Percentiles rank a stretch among this genome's conserved stretches.
phyloP scores from a whole-genome alignment of 30 jellyfish, hydroid and myxozoan species.

The Catostylus mosaicus region DNA sequence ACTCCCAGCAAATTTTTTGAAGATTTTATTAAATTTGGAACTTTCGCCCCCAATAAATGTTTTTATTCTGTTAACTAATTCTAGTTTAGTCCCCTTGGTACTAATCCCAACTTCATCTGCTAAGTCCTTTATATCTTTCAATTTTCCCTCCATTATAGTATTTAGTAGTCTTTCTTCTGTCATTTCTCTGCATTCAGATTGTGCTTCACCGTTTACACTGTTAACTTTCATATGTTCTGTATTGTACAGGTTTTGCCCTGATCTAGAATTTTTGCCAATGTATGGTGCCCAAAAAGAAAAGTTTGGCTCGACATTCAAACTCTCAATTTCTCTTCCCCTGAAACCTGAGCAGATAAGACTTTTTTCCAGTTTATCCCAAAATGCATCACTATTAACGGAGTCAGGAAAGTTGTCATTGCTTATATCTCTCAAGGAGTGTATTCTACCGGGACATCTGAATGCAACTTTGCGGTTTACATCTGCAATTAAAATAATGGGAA shows the following conservation, averaged over 20 bases:
- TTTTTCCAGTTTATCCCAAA: too few species aligned
- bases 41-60: not conserved
- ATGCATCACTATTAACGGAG: too few species aligned
- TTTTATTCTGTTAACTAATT: slow-evolving; percentile 31
- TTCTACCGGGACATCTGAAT: too few species aligned
- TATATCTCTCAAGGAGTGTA: too few species aligned
- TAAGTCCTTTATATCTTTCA: slow-evolving; percentile 7
- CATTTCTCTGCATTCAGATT: slow-evolving; percentile 37
- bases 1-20: slow-evolving; percentile 32
- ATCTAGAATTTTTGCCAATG: slow-evolving; percentile 35
- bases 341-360: too few species aligned
- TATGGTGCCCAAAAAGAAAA: slow-evolving; percentile 63
- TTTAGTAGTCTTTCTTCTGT: slow-evolving; percentile 51
- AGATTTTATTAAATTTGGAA: slow-evolving; percentile 25
- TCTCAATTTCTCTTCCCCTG: too few species aligned
- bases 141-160: not conserved
- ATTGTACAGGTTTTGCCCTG: slow-evolving; percentile 9
- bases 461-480: too few species aligned
- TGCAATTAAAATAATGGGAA: too few species aligned
- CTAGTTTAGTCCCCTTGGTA: slow-evolving; percentile 37
- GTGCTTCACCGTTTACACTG: slow-evolving; percentile 15
- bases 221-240: slow-evolving; percentile 45
- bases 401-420: too few species aligned
- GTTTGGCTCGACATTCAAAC: too few species aligned
- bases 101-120: slow-evolving; percentile 35